Evolutionary conservation across 1,140 invertebrate genomes (phyloP).

Genomic region (Nephila pilipes): DNA sequence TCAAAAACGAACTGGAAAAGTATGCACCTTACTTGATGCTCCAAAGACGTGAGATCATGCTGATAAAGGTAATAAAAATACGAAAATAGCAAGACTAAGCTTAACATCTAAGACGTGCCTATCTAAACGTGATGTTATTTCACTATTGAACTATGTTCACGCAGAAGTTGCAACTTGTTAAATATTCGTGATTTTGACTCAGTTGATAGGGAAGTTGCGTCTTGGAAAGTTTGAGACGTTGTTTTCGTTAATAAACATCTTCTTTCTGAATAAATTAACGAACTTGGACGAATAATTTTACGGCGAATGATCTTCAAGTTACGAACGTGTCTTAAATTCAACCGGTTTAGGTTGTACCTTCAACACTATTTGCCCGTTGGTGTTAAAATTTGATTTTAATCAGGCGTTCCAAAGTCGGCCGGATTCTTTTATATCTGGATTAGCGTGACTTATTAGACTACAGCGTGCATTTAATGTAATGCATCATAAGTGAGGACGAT

Average conservation of each 20-base stretch:
- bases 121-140: conserved; percentile 39
- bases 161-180: conserved; percentile 40
- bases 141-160: conserved; percentile 20
- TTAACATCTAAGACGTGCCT: background rate
- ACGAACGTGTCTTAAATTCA: conserved; percentile 3
- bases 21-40: conserved; percentile 44
- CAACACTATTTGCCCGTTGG: background rate
- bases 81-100: conserved; percentile 11
- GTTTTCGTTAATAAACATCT: conserved; percentile 51
- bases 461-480: background rate
- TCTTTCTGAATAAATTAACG: conserved; percentile 42
- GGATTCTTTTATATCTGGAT: background rate
- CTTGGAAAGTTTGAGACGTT: background rate
- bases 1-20: conserved; percentile 7
- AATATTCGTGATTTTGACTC: conserved; percentile 52
- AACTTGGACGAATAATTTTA: conserved; percentile 23
- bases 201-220: background rate
- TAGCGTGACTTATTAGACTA: conserved; percentile 6
- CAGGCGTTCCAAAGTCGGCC: background rate
- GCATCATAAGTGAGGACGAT: background rate
- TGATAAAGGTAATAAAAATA: conserved; percentile 58
- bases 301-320: conserved; percentile 14
- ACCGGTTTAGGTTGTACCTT: background rate
- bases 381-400: conserved; percentile 31
- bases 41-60: conserved; percentile 32